Evolutionary conservation across 1,140 invertebrate species (phyloP), one percentile per base, ranked within the genome.

Genomic region (Cotesia glomerata): DNA sequence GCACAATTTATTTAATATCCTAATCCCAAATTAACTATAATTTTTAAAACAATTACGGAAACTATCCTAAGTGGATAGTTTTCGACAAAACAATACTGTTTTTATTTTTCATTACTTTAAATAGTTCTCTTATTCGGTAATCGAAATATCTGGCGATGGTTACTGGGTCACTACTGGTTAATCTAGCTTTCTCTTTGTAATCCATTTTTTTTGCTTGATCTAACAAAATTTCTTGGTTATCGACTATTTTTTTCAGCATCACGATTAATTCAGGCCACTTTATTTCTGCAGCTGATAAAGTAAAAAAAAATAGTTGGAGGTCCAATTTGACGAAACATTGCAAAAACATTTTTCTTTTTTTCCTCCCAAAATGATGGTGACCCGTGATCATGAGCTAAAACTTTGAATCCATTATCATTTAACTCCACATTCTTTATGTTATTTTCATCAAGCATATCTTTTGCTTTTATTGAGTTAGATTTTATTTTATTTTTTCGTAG

Each of bases 331-430:
- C 58, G 2, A 13, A 61, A 5, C 8, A 61, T 3, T 16, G 58
- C 58, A 26, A 61, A 61, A 2, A 61, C 26, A 14, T 61, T 61
- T 16, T 26, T 14, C 18, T 61, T 61, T 18, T 61, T 61, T 7
- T 61, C 26, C 8, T 61, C 58, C 58, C 58, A 61, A 34, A 61
- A 61, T 11, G 32, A 61, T 61, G 16, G 58, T 26, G 58, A 61
- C 26, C 58, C 58, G 2, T 18, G 58, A 61, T 61, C 58, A 32
- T 14, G 18, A 16, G 58, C 34, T 16, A 61, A 26, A 61, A 61
- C 34, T 61, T 61, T 61, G 18, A 26, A 61, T 13, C 58, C 26
- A 61, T 5, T 61, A 61, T 39, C 36, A 39, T 39, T 14, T 62
- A 62, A 66, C 32, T 26, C 11, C 32, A 13, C 3, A 18, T 14